A percentile compares a stretch with the other conserved stretches of the same genome.
Evolutionary conservation across 2,797 vertebrate species (phyloP).

Genomic region (Lagorchestes hirsutus): DNA sequence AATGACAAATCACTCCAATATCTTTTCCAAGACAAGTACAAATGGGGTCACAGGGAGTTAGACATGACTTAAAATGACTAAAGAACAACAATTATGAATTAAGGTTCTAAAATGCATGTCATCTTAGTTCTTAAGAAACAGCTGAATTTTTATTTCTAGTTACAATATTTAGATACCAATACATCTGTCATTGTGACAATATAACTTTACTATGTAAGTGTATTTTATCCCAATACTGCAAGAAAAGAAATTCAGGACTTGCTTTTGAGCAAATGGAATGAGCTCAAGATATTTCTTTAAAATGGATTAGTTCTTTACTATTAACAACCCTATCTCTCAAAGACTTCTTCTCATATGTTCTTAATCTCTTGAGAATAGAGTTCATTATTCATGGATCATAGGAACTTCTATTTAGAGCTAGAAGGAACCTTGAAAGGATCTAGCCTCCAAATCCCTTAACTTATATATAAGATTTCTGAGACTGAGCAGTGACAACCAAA

Average conservation of each 20-base stretch:
- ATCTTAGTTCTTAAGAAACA: slow-evolving; percentile 57
- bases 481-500: too few species aligned
- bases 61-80: too few species aligned
- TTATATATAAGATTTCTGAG: too few species aligned
- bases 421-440: too few species aligned
- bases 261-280: slow-evolving; percentile 13
- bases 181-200: slow-evolving; percentile 65
- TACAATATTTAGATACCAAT: slow-evolving; percentile 72
- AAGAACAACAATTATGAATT: not conserved
- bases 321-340: slow-evolving; percentile 46
- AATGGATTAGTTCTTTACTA: not conserved
- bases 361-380: slow-evolving; percentile 50
- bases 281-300: not conserved
- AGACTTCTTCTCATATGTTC: slow-evolving; percentile 39
- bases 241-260: slow-evolving; percentile 50
- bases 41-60: too few species aligned
- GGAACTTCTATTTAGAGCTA: too few species aligned
- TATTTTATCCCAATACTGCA: slow-evolving; percentile 66
- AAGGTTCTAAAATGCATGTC: slow-evolving; percentile 31
- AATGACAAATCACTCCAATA: too few species aligned
- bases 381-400: slow-evolving; percentile 11
- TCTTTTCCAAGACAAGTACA: too few species aligned
- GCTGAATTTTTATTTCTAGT: slow-evolving; percentile 66
- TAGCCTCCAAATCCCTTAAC: too few species aligned
- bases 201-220: slow-evolving; percentile 66